phyloP scores from a whole-genome alignment of 2,888 invertebrate species.

The Terebella lapidaria region DNA sequence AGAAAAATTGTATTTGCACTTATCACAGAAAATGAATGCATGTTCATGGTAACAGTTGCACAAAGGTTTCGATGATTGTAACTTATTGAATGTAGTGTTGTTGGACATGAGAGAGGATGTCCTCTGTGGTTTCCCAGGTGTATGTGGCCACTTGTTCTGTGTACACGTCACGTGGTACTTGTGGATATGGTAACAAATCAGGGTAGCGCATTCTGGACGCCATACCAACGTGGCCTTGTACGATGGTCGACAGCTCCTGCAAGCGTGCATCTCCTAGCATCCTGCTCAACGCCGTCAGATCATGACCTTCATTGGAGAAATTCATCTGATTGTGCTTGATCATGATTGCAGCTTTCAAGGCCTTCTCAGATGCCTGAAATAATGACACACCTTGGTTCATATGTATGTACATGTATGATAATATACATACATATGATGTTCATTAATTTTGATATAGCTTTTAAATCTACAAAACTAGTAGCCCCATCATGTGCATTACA shows the following conservation, averaged over 20 bases:
- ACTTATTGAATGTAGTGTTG: background rate
- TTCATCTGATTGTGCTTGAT: background rate
- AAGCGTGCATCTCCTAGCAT: background rate
- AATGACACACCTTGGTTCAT: background rate
- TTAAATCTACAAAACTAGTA: too few species aligned
- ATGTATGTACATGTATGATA: background rate
- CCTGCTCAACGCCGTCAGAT: background rate
- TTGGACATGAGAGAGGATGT: background rate
- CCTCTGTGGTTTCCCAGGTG: background rate
- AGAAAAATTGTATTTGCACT: too few species aligned
- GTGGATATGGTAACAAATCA: background rate
- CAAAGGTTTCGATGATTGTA: too few species aligned
- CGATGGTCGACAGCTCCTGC: background rate
- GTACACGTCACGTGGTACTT: background rate
- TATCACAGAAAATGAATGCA: too few species aligned
- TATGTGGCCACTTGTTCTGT: background rate
- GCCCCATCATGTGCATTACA: too few species aligned
- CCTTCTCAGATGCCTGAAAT: background rate
- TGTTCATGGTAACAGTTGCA: too few species aligned
- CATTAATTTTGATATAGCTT: too few species aligned
- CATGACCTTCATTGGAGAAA: background rate
- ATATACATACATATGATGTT: background rate
- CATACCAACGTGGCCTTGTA: background rate
- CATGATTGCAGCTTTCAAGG: background rate
- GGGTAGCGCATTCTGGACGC: background rate